Evolutionary conservation across 1,140 invertebrate genomes (phyloP).

Genomic region (Homalodisca vitripennis): DNA sequence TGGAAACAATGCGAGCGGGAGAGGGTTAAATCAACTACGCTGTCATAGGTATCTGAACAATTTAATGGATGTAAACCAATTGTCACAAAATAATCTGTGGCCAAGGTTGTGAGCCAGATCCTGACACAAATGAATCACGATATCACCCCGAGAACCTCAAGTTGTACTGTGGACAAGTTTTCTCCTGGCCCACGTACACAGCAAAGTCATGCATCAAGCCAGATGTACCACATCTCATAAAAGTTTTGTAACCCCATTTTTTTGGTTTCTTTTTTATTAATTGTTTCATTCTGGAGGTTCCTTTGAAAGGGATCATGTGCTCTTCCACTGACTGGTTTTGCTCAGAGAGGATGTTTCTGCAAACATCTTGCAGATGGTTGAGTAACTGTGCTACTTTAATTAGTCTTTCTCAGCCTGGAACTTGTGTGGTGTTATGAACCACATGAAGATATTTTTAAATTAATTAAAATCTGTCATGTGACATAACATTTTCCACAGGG

Average conservation of each 20-base stretch:
- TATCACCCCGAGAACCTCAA: slow-evolving; percentile 40
- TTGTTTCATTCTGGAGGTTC: slow-evolving; percentile 42
- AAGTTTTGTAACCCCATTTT: slow-evolving; percentile 46
- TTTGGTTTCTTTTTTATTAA: slow-evolving; percentile 46
- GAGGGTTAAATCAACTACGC: too few relatives aligned
- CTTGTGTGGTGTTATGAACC: background rate
- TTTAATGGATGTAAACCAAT: slow-evolving; percentile 44
- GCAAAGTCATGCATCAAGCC: slow-evolving; percentile 44
- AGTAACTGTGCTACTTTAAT: slow-evolving; percentile 30
- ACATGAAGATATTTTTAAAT: background rate
- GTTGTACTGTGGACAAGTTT: too few relatives aligned
- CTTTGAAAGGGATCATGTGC: slow-evolving; percentile 45
- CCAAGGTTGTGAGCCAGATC: slow-evolving; percentile 33
- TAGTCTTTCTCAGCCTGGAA: slow-evolving; percentile 32
- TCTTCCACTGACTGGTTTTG: slow-evolving; percentile 44
- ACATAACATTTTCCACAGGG: too few relatives aligned
- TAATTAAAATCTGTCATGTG: background rate
- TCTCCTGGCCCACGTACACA: slow-evolving; percentile 40
- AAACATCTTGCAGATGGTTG: slow-evolving; percentile 39
- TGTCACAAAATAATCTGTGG: slow-evolving; percentile 44
- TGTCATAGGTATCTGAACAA: too few relatives aligned
- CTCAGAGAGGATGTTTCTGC: slow-evolving; percentile 38
- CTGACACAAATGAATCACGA: slow-evolving; percentile 36
- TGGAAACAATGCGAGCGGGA: too few relatives aligned
- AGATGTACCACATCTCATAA: slow-evolving; percentile 35